Evolutionary conservation across 2,888 invertebrate species (phyloP), one percentile per base, ranked within the genome.

Genomic region (Hypselothyrea guttata): DNA sequence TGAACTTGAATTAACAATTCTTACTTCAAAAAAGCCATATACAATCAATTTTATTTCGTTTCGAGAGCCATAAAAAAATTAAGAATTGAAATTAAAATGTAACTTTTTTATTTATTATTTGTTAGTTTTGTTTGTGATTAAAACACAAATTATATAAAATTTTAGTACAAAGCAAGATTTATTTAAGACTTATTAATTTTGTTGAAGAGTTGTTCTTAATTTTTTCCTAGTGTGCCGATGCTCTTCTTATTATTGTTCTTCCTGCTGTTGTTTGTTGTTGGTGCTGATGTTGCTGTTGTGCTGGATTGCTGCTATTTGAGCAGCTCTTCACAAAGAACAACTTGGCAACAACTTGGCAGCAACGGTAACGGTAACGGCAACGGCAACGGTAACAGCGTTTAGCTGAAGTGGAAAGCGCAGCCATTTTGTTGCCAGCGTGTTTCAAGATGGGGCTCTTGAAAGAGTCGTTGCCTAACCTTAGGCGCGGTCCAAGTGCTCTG

Each of bases 261-360:
- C 30, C 41, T 34, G 28, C 27, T 51, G 62, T 33, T 58, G 40
- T 8, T 58, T n/a, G 33, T n/a, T 58, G 46, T 7, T 57, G 55
- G 8, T 57, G 68, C 31, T 41, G 47, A 5, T 53, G 56, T 18
- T 64, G 61, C 18, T 60, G 41, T 38, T 49, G 60, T 40, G 48
- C 40, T 9, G n/a, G 57, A 64, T 54, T 78, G 82, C 70, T 61
- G 58, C 75, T 83, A 77, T 82, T 82, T 84, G 75, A 78, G 71
- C 68, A 82, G 81, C 71, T 67, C 82, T 84, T 81, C 71, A 84
- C 82, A 74, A 81, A 66, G 82, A 66, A 77, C 74, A 74, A 77
- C 74, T 76, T 76, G 71, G 76, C 65, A 71, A 65, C 65, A 66
- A 37, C 35, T 38, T 51, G 53, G 46, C 8, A 58, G 49, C 35